A percentile compares a stretch with the other conserved stretches of the same genome.
These are phyloP conservation scores for Centropyge bicolor DNA, from an alignment of 2,797 vertebrate species.

Conservation along the genomic window DNA sequence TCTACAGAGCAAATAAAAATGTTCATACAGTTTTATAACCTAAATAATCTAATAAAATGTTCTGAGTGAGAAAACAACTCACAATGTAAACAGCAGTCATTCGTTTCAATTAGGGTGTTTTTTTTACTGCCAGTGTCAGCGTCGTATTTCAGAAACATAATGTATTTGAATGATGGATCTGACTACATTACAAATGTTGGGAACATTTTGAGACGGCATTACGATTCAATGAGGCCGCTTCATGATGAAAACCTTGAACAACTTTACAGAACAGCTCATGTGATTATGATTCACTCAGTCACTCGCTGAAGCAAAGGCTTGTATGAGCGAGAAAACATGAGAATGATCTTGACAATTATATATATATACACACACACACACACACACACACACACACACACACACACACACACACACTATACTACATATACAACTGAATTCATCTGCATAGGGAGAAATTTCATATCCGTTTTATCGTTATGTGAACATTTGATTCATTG, in stretches of 20 bases:
- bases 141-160: conserved; percentile 11
- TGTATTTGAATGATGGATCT: conserved; percentile 20
- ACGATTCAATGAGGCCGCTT: neutral
- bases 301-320: neutral
- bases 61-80: neutral
- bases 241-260: conserved; percentile 3
- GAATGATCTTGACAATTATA: neutral
- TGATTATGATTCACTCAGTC: conserved; percentile 7
- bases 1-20: conserved; percentile 21
- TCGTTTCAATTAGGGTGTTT: neutral
- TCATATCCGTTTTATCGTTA: neutral
- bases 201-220: conserved; percentile 16
- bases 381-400: too few relatives aligned
- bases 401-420: too few relatives aligned
- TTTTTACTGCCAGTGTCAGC: neutral
- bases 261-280: conserved; percentile 3
- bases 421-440: too few relatives aligned
- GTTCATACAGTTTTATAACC: conserved; percentile 7
- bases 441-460: neutral
- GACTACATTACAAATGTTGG: conserved; percentile 17
- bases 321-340: neutral
- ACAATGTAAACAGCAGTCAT: conserved; percentile 25
- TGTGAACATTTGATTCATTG: neutral
- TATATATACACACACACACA: too few relatives aligned
- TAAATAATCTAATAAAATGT: conserved; percentile 27